Base-by-base conservation (phyloP, 1,140 invertebrate species). In the Microplitis mediator region DNA sequence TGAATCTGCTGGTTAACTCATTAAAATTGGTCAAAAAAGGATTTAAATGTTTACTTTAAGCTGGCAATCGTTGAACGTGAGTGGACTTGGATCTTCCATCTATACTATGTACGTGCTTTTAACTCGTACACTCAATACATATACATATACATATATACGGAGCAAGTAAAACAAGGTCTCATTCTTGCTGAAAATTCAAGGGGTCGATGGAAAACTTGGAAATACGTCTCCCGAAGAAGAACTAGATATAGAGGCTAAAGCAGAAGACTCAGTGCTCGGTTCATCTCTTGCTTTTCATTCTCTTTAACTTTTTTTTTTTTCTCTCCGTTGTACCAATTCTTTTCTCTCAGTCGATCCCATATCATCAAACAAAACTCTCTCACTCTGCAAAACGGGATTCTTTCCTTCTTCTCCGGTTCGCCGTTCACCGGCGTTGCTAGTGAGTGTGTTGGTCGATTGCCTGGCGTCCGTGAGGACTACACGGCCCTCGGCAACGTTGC, bases 361-460 rank as follows among this genome's bases (percentile, higher is more conserved):
- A 14, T 23, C 52, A n/a, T n/a, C 8, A 45, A 32, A 39, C 13
- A 14, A 50, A 9, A 39, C 61, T 67, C 62, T 56, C 58, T 74
- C 70, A 36, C 72, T 75, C 69, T 61, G 72, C 62, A 75, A 78
- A 86, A 86, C 85, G 84, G 83, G 83, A 86, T 86, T 86, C 85
- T 84, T 86, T 85, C 81, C 16, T 58, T 58, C 84, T 85, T 79
- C 81, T 84, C 77, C 76, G 78, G 71, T 80, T 79, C 70, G 76
- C 76, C 84, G 80, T 84, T 84, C 82, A 82, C 81, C 78, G 78
- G 62, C 58, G 67, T 72, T 65, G 70, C 36, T 51, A 39, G 61
- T 35, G 45, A 64, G 73, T 75, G 75, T 78, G 78, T 75, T 81
- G 81, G 79, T 83, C 81, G 82, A 84, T 83, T 76, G 79, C 73